These are phyloP conservation scores for Heliconius aoede DNA, from an alignment of 2,888 invertebrate species.

Conservation along the genomic window DNA sequence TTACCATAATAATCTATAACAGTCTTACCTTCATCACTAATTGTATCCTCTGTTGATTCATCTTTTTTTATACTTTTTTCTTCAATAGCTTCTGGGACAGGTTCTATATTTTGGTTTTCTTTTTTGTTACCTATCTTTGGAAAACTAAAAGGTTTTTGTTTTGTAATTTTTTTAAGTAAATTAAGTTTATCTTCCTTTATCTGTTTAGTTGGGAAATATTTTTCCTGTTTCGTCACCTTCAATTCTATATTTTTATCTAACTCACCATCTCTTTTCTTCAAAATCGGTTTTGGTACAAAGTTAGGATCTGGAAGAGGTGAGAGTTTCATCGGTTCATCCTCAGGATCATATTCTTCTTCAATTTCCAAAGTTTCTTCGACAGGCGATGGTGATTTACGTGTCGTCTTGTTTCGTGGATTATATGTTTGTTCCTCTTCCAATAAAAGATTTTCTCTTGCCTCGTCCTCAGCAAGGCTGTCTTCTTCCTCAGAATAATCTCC, in stretches of 20 bases:
- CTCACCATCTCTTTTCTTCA: conserved; percentile 85
- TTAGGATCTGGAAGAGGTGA: conserved; percentile 87
- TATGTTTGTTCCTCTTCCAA: conserved; percentile 86
- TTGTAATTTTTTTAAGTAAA: conserved; percentile 74
- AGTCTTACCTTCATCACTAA: conserved; percentile 86
- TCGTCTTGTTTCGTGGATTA: conserved; percentile 85
- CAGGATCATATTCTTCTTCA: conserved; percentile 83
- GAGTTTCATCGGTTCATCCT: conserved; percentile 84
- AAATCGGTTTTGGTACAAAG: conserved; percentile 90
- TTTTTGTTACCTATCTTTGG: conserved; percentile 71
- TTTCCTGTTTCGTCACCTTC: conserved; percentile 43
- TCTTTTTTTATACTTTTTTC: conserved; percentile 53
- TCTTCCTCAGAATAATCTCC: conserved; percentile 72
- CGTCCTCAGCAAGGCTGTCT: conserved; percentile 68
- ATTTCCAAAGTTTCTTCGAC: conserved; percentile 66
- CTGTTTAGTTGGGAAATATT: conserved; percentile 52
- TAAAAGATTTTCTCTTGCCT: conserved; percentile 62
- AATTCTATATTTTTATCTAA: conserved; percentile 52
- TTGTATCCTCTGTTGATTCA: conserved; percentile 65
- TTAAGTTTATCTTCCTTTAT: conserved; percentile 72
- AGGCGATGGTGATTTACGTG: conserved; percentile 61
- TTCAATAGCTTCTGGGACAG: conserved; percentile 45
- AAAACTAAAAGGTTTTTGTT: conserved; percentile 69
- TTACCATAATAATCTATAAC: conserved; percentile 92
- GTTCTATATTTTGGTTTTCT: conserved; percentile 62